Base-by-base conservation (phyloP, 2,888 invertebrate genomes). In the Drymonia ruficornis region DNA sequence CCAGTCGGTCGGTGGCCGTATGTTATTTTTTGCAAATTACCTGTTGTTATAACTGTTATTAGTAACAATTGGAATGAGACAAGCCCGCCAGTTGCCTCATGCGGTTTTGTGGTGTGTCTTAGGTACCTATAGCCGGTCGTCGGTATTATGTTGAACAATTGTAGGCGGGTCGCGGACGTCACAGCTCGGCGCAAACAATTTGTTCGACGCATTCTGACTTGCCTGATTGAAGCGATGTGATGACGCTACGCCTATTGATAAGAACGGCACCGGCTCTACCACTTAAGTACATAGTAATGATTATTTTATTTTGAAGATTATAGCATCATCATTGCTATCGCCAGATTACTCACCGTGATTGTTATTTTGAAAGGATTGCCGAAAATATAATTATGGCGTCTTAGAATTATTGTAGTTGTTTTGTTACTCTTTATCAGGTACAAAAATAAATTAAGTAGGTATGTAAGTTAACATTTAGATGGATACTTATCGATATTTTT, bases 101-200 rank as follows among this genome's bases (percentile, higher is more conserved):
- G 67, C 56, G 66, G 59, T 66, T 65, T 63, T 64, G 62, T 53
- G 63, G 64, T 57, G 42, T 60, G 54, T 53, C 36, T 55, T 52
- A 18, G n/a, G 29, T 51, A 19, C 19, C 16, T 45, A 45, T 31
- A 54, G 55, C 31, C 54, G 57, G 52, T 48, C 4, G 23, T 6
- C 43, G 23, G 18, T 36, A 51, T 55, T 61, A 59, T 59, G 56
- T 68, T 62, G 51, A 64, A 68, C 65, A 72, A 66, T 67, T 72
- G 83, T 69, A 77, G 85, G 86, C 81, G 81, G 74, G 81, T 74
- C 78, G 55, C 72, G 31, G 34, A 75, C 86, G 86, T 85, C 85
- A 85, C 67, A 42, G 64, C 59, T 59, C 53, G 61, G 55, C 56
- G 52, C 59, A 61, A 70, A 70, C 63, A 61, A 61, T 66, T 70